These are phyloP conservation scores for Flabesymbios commensalis DNA, from an alignment of 2,888 invertebrate genomes.

Conservation along the genomic window DNA sequence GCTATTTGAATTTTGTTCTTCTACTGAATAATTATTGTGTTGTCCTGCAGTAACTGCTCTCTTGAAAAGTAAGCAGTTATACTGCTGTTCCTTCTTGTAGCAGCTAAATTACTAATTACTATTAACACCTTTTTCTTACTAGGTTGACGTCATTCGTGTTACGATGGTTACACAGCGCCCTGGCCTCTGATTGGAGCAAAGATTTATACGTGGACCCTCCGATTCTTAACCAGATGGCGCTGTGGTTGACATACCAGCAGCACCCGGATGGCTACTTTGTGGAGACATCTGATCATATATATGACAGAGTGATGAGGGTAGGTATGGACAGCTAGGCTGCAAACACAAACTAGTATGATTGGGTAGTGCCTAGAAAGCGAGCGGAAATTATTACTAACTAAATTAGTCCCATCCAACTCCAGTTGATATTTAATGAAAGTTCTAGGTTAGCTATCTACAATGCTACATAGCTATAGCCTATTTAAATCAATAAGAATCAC, in stretches of 20 bases:
- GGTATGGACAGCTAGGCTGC: background rate
- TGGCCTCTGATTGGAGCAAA: conserved; percentile 32
- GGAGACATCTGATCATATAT: conserved; percentile 25
- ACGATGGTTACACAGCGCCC: conserved; percentile 85
- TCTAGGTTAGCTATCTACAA: background rate
- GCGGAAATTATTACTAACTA: too few relatives aligned
- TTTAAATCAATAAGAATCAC: background rate
- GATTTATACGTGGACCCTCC: conserved; percentile 26
- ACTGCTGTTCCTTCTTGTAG: too few relatives aligned
- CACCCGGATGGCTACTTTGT: conserved; percentile 25
- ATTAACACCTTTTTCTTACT: background rate
- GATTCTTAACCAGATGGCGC: conserved; percentile 32
- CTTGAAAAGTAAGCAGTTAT: too few relatives aligned
- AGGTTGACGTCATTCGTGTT: conserved; percentile 91
- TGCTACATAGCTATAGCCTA: background rate
- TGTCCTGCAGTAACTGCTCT: too few relatives aligned
- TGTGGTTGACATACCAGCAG: conserved; percentile 35
- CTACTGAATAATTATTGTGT: too few relatives aligned
- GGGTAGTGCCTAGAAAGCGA: too few relatives aligned
- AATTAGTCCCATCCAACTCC: background rate
- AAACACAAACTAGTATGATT: background rate
- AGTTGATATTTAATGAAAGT: background rate
- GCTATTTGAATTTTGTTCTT: too few relatives aligned
- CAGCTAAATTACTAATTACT: too few relatives aligned
- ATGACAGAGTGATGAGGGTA: conserved; percentile 33